Percentiles rank a stretch among this genome's conserved stretches.
Evolutionary conservation across 2,797 vertebrate species (phyloP).

Genomic region (Propithecus perrieri): DNA sequence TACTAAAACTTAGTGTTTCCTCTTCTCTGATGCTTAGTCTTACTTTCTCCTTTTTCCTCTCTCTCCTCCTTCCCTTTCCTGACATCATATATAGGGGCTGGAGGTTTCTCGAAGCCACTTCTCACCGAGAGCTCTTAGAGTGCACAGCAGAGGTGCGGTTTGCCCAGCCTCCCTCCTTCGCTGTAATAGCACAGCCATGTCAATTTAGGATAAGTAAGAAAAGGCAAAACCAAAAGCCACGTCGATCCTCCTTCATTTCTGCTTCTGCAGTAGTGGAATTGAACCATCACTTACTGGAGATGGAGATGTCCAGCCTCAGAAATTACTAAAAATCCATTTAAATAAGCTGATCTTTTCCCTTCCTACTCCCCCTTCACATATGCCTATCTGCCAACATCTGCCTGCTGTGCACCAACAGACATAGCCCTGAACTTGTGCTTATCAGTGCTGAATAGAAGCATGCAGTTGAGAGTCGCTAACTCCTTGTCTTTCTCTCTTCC

Average conservation of each 20-base stretch:
- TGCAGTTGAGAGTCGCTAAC: no score
- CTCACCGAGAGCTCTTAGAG: neutral
- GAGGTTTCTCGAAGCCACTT: neutral
- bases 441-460: neutral
- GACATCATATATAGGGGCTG: neutral
- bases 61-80: neutral
- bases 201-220: neutral
- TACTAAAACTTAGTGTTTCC: neutral
- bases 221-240: neutral
- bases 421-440: neutral
- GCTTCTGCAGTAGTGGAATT: neutral
- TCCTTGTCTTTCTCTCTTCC: neutral
- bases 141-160: neutral
- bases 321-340: neutral
- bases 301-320: neutral
- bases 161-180: neutral
- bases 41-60: neutral
- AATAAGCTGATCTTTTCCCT: neutral
- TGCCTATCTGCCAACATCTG: rapidly evolving
- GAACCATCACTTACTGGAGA: neutral
- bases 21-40: neutral
- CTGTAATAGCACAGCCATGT: no score
- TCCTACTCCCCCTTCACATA: neutral
- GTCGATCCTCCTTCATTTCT: neutral
- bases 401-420: neutral